Evolutionary conservation across 2,113 vertebrate genomes (phyloP).

Genomic region (Cochlearius cochlearius): DNA sequence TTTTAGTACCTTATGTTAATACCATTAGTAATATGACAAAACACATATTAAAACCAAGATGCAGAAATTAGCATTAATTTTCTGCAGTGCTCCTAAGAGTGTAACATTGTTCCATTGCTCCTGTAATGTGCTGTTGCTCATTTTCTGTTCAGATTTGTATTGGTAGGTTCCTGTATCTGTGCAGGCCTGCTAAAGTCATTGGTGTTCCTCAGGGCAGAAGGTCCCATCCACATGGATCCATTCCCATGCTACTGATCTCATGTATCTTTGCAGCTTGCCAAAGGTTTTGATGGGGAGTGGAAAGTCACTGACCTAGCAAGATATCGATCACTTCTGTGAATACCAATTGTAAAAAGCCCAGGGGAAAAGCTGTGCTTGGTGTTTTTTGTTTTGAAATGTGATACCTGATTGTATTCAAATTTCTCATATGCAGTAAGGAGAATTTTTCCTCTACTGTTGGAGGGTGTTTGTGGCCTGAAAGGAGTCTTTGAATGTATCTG

Average conservation of each 20-base stretch:
- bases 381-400: not conserved
- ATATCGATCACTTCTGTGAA: not conserved
- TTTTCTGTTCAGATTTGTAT: not conserved
- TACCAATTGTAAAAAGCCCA: not conserved
- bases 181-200: not conserved
- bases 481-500: not conserved
- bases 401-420: not conserved
- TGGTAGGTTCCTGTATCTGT: not conserved
- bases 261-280: not conserved
- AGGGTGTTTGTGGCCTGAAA: not conserved
- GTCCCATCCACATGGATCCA: not conserved
- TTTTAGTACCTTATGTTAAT: not conserved
- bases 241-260: not conserved
- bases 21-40: not conserved
- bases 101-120: not conserved
- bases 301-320: not conserved
- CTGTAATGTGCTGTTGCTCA: not conserved
- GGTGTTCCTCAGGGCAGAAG: not conserved
- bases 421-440: not conserved
- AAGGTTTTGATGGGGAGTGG: not conserved
- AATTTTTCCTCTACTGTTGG: not conserved
- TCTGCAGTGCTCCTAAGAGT: not conserved
- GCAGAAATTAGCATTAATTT: not conserved
- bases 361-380: not conserved
- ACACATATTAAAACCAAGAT: not conserved